Conservation (phyloP, 2,113 vertebrate species). For the Triplophysa tibetana region DNA sequence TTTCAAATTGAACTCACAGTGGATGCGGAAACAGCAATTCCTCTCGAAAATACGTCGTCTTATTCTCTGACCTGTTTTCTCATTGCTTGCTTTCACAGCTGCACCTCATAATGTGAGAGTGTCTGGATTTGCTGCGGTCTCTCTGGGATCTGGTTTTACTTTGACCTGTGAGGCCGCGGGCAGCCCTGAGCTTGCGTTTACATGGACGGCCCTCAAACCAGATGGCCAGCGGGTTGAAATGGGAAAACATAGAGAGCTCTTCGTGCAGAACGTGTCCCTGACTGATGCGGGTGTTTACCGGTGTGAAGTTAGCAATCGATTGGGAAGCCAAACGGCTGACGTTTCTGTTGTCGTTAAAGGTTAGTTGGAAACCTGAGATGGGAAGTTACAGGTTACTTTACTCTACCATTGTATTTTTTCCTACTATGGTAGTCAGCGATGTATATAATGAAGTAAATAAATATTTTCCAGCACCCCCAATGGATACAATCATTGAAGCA, state of each 20-base stretch:
- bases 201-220: conserved; percentile 56
- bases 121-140: neutral
- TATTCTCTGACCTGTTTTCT: neutral
- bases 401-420: too few species aligned
- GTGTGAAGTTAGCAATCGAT: conserved; percentile 59
- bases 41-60: conserved; percentile 6
- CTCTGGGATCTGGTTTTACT: conserved; percentile 41
- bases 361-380: conserved; percentile 35
- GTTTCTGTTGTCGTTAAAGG: conserved; percentile 60
- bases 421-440: too few species aligned
- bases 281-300: conserved; percentile 57
- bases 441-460: neutral
- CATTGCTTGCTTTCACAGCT: conserved; percentile 57
- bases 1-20: neutral
- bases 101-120: conserved; percentile 53
- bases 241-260: conserved; percentile 21
- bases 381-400: neutral
- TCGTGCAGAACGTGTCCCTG: neutral
- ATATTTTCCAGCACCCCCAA: conserved; percentile 65
- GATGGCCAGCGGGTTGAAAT: neutral
- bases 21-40: conserved; percentile 5
- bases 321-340: conserved; percentile 45
- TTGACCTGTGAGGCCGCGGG: conserved; percentile 61
- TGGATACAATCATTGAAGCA: conserved; percentile 63
- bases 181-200: conserved; percentile 55